Evolutionary conservation across 2,797 vertebrate species (phyloP), one percentile per base, ranked within the genome.

Genomic region (Telmatherina bonti): DNA sequence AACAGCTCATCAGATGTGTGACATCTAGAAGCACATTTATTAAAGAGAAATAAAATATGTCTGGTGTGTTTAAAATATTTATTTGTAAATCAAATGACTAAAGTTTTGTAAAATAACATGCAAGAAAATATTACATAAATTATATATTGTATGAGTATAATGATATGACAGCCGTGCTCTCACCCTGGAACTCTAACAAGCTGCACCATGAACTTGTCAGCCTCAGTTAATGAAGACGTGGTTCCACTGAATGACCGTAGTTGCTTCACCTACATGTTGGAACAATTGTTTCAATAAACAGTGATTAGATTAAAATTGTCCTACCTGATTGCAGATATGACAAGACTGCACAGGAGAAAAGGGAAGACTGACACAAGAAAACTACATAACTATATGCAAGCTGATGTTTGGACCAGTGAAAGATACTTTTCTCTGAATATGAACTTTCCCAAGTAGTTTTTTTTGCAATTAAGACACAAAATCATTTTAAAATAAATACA

Each of bases 181-280:
- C 60, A 96, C 95, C 93, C 85, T 8, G 93, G 88, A 67, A 96
- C 82, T 74, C 92, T 91, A 24, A 95, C 87, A 47, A 97, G 88
- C 82, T 93, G 92, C 73, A 95, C 91, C 87, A 96, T 93, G 74
- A 96, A 96, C 43, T 81, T 88, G 29, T 96, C 96, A 0, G 95
- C 92, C 61, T 96, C 95, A 0, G 94, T 84, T 56, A 96, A 78
- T 41, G 41, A 75, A 18, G 88, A 89, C 0, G 82, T 67, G 56
- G 92, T 89, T 5, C 94, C 95, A 47, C 58, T 90, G 80, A 93
- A 96, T 0, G 90, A 87, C 67, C 78, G 52, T 67, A 96, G 85
- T 73, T 86, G 89, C 84, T 92, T 94, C 62, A 94, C 84, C 95
- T 96, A 79, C 7, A 45, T 11, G 72, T 6, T 11, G 11, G 72